phyloP scores from a whole-genome alignment of 2,888 invertebrate species.

The Ephialtes manifestator region DNA sequence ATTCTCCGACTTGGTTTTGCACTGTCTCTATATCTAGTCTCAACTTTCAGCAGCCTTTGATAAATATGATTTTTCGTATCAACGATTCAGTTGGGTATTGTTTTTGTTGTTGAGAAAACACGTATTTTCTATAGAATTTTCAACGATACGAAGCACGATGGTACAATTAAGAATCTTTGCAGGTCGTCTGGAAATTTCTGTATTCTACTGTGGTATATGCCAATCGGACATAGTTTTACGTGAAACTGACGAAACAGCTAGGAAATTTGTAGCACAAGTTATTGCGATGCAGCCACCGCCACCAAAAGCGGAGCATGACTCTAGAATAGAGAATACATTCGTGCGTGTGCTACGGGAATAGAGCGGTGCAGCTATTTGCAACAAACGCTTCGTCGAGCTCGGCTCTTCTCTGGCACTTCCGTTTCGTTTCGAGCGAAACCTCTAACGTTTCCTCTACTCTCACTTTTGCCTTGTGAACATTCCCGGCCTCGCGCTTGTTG shows the following conservation, averaged over 20 bases:
- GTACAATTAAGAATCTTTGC: not conserved
- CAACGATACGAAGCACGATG: not conserved
- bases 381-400: slow-evolving; percentile 62
- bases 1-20: not conserved
- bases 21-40: not conserved
- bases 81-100: not conserved
- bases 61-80: slow-evolving; percentile 22
- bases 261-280: not conserved
- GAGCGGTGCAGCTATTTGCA: slow-evolving; percentile 43
- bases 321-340: not conserved
- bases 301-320: not conserved
- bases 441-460: slow-evolving; percentile 59
- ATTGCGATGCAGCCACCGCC: not conserved
- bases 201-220: not conserved
- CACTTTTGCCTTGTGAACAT: slow-evolving; percentile 35
- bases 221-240: not conserved
- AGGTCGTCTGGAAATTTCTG: not conserved
- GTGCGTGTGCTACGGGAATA: not conserved
- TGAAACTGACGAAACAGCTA: not conserved
- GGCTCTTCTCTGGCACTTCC: slow-evolving; percentile 59
- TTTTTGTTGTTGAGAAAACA: not conserved
- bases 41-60: slow-evolving; percentile 47
- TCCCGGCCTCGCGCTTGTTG: slow-evolving; percentile 16
- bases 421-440: slow-evolving; percentile 53
- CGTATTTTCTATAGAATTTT: not conserved